phyloP scores from a whole-genome alignment of 2,113 vertebrate species.

The Catharus minimus region DNA sequence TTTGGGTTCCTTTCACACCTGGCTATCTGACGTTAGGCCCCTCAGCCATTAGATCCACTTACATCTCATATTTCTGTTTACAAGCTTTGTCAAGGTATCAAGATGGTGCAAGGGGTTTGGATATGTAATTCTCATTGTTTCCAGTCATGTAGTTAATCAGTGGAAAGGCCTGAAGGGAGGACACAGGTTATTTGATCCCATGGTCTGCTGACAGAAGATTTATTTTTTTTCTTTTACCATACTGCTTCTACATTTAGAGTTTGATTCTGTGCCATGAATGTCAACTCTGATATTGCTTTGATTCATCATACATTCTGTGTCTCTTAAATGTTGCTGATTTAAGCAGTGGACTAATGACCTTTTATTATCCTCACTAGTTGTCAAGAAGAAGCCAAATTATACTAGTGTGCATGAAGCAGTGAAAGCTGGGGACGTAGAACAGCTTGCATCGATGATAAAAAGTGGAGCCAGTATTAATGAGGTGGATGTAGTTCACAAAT shows the following conservation, averaged over 20 bases:
- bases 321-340: not conserved
- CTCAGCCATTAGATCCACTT: not conserved
- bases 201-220: not conserved
- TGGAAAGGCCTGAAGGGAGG: not conserved
- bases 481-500: slow-evolving; percentile 74
- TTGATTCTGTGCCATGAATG: not conserved
- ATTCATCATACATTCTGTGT: not conserved
- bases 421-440: slow-evolving; percentile 71
- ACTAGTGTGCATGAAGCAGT: slow-evolving; percentile 74
- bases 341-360: not conserved
- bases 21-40: not conserved
- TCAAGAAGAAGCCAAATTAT: slow-evolving; percentile 52
- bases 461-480: slow-evolving; percentile 72
- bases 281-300: not conserved
- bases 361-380: slow-evolving; percentile 47
- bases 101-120: not conserved
- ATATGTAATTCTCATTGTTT: not conserved
- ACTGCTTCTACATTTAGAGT: not conserved
- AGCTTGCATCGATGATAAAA: slow-evolving; percentile 69
- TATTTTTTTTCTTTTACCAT: not conserved
- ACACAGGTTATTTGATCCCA: not conserved
- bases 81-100: not conserved
- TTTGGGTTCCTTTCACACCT: not conserved
- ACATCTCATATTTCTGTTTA: not conserved
- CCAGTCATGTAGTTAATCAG: not conserved